A percentile compares a stretch with the other conserved stretches of the same genome.
Evolutionary conservation across 2,797 vertebrate genomes (phyloP).

Genomic region (Syngnathus acus): DNA sequence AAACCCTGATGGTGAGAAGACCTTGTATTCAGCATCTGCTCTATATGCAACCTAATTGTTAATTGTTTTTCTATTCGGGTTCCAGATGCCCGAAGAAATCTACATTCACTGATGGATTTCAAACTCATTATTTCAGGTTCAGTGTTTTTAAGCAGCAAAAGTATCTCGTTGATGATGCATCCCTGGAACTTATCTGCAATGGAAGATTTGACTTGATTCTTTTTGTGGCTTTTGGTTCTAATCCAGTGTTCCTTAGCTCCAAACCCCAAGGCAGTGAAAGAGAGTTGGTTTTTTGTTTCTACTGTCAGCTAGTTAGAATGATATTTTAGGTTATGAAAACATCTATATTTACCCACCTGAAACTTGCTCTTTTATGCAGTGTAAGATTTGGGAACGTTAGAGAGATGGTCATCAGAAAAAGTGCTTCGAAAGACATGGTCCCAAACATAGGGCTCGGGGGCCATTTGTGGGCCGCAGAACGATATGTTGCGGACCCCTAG

Average conservation of each 20-base stretch:
- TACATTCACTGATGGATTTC: background rate
- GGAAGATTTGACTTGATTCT: background rate
- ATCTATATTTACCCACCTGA: background rate
- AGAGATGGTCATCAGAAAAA: background rate
- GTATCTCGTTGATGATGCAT: background rate
- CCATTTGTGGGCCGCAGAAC: too few relatives aligned
- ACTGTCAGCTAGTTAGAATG: background rate
- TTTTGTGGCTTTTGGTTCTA: background rate
- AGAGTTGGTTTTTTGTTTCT: background rate
- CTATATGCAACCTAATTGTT: background rate
- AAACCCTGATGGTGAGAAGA: background rate
- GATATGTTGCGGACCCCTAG: too few relatives aligned
- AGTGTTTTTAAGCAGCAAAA: background rate
- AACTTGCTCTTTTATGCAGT: background rate
- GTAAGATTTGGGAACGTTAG: background rate
- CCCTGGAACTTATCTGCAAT: background rate
- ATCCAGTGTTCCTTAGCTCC: background rate
- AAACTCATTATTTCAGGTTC: slow-evolving; percentile 2
- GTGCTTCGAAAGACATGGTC: background rate
- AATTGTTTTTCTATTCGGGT: background rate
- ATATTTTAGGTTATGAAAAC: background rate
- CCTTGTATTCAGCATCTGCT: background rate
- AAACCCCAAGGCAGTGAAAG: background rate
- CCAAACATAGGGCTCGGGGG: too few relatives aligned
- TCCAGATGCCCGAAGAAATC: background rate